Evolutionary conservation across 1,140 invertebrate genomes (phyloP), one percentile per base, ranked within the genome.

Genomic region (Drosophila pachea): DNA sequence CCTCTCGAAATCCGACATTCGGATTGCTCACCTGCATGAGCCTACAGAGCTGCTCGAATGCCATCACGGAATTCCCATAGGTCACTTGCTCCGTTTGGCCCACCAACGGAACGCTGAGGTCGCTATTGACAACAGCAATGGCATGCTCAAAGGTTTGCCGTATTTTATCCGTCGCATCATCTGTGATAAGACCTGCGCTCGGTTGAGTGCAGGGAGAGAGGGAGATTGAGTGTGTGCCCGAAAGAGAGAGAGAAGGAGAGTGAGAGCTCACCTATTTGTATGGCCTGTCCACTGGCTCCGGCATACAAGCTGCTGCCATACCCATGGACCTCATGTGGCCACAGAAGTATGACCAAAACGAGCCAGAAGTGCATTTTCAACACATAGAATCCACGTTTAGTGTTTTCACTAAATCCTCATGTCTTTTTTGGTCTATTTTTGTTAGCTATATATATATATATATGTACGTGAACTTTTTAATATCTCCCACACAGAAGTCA

Each of bases 31-130:
- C 89, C 75, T 89, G 70, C 50, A 91, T 78, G 14, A 91, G 73
- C 4, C 74, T 54, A 56, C 91, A 91, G 3, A 90, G 71, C 55
- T 82, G 79, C 29, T 74, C 63, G 31, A 89, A 87, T 6, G 89
- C 88, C 38, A 86, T 75, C n/a, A 91, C 86, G 5, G 86, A 87
- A 63, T 91, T 89, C 0, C 88, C 88, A 62, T 82, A 84, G 12
- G 61, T 45, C 4, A 87, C 71, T 53, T 73, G 71, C 38, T 78
- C 72, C 2, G 69, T 64, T 43, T 76, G 59, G 1, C 78, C 84
- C 45, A 50, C 56, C 3, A 89, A 8, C 0, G 84, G 87, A n/a
- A 88, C 45, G 29, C 76, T 77, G 1, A 89, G 58, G 43, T 86
- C 87, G 31, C 64, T 76, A 40, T 89, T 89, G 0, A 82, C 83